A percentile compares a stretch with the other conserved stretches of the same genome.
Conservation (phyloP, 2,797 vertebrate genomes). For the Coregonus sp. region DNA sequence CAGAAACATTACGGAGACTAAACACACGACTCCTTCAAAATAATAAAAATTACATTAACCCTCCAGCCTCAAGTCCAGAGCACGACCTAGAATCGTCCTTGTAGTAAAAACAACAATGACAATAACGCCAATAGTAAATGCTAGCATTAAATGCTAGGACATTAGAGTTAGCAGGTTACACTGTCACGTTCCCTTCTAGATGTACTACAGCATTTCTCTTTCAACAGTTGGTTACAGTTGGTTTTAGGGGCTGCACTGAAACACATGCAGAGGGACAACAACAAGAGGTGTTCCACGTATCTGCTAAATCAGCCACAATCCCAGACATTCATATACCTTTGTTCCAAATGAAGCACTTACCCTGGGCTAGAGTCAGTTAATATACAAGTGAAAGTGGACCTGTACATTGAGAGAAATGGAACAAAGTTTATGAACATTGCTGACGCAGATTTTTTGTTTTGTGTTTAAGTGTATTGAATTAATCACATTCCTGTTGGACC, state of each 20-base stretch:
- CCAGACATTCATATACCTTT: no score
- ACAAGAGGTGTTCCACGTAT: background rate
- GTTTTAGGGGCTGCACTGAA: background rate
- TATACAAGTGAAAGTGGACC: background rate
- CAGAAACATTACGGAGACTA: constrained; percentile 11
- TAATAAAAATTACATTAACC: background rate
- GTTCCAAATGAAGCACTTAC: background rate
- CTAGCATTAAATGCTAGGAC: background rate
- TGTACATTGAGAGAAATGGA: background rate
- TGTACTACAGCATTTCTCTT: constrained; percentile 4
- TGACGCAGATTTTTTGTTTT: no score
- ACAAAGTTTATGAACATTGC: background rate
- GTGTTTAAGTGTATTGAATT: background rate
- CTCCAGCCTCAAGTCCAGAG: constrained; percentile 18
- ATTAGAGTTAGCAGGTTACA: constrained; percentile 3
- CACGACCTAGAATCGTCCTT: constrained; percentile 2
- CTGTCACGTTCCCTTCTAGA: background rate
- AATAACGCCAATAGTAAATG: constrained; percentile 16
- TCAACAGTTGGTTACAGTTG: background rate
- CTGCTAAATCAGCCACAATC: background rate
- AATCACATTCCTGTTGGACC: background rate
- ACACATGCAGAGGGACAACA: constrained; percentile 1
- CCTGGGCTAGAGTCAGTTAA: background rate
- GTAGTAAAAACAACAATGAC: constrained; percentile 21
- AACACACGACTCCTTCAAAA: constrained; percentile 23